A percentile compares a stretch with the other conserved stretches of the same genome.
Evolutionary conservation across 2,797 vertebrate genomes (phyloP).

Genomic region (Bovichtus variegatus): DNA sequence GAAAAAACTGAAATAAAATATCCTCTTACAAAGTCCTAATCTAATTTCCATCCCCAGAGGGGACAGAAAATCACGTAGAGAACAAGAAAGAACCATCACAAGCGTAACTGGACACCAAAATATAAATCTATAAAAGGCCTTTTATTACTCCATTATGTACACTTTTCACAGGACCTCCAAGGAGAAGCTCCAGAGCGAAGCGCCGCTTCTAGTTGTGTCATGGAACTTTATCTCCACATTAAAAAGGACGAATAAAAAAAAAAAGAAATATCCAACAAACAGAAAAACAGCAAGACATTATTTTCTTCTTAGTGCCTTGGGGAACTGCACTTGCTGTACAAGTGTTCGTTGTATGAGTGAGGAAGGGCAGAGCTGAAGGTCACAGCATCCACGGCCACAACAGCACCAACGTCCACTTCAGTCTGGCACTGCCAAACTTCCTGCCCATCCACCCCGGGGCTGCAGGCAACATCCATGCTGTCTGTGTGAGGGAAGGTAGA

Average conservation of each 20-base stretch:
- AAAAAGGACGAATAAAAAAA: slow-evolving; percentile 72
- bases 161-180: slow-evolving; percentile 94
- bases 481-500: slow-evolving; percentile 79
- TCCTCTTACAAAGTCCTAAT: slow-evolving; percentile 86
- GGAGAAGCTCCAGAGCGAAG: slow-evolving; percentile 86
- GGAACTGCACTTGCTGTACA: slow-evolving; percentile 76
- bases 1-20: slow-evolving; percentile 81
- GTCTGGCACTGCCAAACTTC: slow-evolving; percentile 75
- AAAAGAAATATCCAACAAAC: slow-evolving; percentile 80
- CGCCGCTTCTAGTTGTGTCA: slow-evolving; percentile 84
- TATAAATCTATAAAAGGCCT: slow-evolving; percentile 91
- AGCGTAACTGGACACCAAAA: slow-evolving; percentile 89
- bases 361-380: slow-evolving; percentile 64
- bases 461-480: slow-evolving; percentile 80
- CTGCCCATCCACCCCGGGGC: slow-evolving; percentile 64
- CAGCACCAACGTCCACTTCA: slow-evolving; percentile 53
- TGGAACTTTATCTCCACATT: slow-evolving; percentile 82
- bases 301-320: slow-evolving; percentile 83
- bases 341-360: slow-evolving; percentile 71
- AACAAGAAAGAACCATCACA: slow-evolving; percentile 90
- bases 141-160: slow-evolving; percentile 95
- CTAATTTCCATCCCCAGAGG: slow-evolving; percentile 88
- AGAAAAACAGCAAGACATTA: slow-evolving; percentile 75
- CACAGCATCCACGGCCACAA: slow-evolving; percentile 59
- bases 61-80: slow-evolving; percentile 89